Evolutionary conservation across 2,113 vertebrate genomes (phyloP), one percentile per base, ranked within the genome.

Genomic region (Catharus bicknelli): DNA sequence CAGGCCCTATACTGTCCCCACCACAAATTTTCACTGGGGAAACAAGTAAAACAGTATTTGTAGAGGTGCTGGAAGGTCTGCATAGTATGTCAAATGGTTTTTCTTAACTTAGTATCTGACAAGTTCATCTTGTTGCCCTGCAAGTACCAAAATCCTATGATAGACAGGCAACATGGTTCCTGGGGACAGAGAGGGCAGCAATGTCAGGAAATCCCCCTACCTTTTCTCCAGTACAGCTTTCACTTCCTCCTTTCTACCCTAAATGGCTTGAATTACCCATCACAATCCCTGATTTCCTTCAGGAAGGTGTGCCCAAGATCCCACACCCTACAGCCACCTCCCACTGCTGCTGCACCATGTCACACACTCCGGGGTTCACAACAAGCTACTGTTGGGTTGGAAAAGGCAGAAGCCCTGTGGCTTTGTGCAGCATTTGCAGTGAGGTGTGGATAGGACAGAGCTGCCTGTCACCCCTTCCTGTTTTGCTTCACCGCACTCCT

Each of bases 401-500:
- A 88, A 77, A 86, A 73, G 55, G 70, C 34, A 76, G 47, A 79
- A 90, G 16, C 18, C 55, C 22, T 5, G 57, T 3, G 3, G 62
- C 32, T 91, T 51, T 54, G 82, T 10, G 2, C 26, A 73, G 51
- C 64, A 42, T 23, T 8, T 42, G 12, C 5, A 58, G 70, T 0
- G 15, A 95, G 88, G 72, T 91, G 80, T 58, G 47, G 51, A 94
- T 66, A 67, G 68, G 50, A 69, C 90, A 61, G 34, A 89, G 78
- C 58, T 54, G 62, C 40, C 73, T 54, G 63, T 94, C 90, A 94
- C 95, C 72, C 88, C 92, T 95, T 96, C 95, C 95, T 95, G 95
- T 95, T 95, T 95, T 95, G 85, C 85, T 80, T 90, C 30, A 91
- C 88, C 2, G 0, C 85, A 74, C 88, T 88, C 88, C 67, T 92